Base-by-base conservation (phyloP, 2,888 invertebrate species). In the Drosophila mercatorum region DNA sequence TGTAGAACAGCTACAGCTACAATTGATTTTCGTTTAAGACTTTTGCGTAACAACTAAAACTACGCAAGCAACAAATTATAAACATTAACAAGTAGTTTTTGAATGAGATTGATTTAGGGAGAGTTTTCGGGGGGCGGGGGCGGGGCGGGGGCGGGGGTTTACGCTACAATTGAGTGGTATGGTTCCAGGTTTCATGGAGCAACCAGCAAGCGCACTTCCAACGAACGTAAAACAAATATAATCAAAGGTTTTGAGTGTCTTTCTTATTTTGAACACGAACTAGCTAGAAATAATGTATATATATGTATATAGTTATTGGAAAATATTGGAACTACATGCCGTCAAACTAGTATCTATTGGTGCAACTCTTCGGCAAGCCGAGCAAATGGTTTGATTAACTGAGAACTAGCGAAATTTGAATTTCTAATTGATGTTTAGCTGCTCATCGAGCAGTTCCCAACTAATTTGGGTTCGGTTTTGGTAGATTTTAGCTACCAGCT, bases 41-140 rank as follows among this genome's bases (percentile, higher is more conserved):
- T 71, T 83, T 83, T 40, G 81, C 82, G 84, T 78, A 83, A 90
- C 83, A 91, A 88, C 78, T 83, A 86, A 84, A 81, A 88, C 91
- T 92, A 92, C 91, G 89, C 92, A 92, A 91, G 92, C 92, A 92
- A 84, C 1, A 90, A 90, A 72, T 69, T n/a, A 79, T 74, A 79
- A 91, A 78, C 74, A 85, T 68, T 70, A 87, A 84, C 8, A 12
- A 46, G 6, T 14, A 36, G 10, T 14, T 38, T 58, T 44, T 14
- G 8, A 22, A 28, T 31, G 4, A 4, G 43, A 11, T 11, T 47
- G 31, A 46, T 41, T 60, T 12, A 10, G 14, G n/a, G 17, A 17
- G 43, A n/a, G 8, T 28, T 40, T 44, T 10, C 22, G 22, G 22
- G 5, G 11, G 28, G 14, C 17, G 17, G 17, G 17, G 17, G 17